A percentile compares a stretch with the other conserved stretches of the same genome.
These are phyloP conservation scores for Artemisiospiza belli DNA, from an alignment of 2,113 vertebrate species.

Conservation along the genomic window DNA sequence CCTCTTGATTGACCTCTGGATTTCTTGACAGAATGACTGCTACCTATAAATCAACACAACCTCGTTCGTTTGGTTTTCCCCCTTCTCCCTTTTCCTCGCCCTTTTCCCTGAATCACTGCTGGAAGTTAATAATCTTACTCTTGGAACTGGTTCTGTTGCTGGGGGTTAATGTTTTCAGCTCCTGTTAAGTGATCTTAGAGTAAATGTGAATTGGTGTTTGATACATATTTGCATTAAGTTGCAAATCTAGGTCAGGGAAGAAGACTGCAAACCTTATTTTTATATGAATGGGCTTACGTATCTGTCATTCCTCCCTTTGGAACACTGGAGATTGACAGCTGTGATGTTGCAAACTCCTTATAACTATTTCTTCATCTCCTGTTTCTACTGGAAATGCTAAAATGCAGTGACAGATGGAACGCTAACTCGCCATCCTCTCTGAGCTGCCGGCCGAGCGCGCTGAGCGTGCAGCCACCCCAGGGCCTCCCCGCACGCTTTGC, in stretches of 20 bases:
- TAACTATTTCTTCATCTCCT: slow-evolving; percentile 56
- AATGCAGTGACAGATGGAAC: slow-evolving; percentile 41
- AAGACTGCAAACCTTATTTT: slow-evolving; percentile 40
- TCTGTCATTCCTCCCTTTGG: slow-evolving; percentile 59
- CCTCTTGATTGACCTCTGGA: slow-evolving; percentile 58
- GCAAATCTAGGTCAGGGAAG: slow-evolving; percentile 58
- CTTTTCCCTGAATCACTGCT: slow-evolving; percentile 50
- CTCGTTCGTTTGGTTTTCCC: slow-evolving; percentile 4
- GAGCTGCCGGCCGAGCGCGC: background rate
- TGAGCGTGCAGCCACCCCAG: background rate
- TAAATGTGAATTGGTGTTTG: slow-evolving; percentile 54
- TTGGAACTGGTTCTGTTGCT: slow-evolving; percentile 72
- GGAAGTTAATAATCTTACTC: slow-evolving; percentile 60
- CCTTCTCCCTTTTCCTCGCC: background rate
- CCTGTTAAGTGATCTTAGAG: slow-evolving; percentile 27
- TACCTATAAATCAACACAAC: slow-evolving; percentile 20
- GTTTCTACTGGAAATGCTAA: slow-evolving; percentile 39
- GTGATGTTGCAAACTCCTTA: slow-evolving; percentile 58
- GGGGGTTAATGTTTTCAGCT: slow-evolving; percentile 72
- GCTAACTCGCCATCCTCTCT: background rate
- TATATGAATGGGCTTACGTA: slow-evolving; percentile 55
- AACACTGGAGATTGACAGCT: slow-evolving; percentile 53
- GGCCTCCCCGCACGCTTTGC: background rate
- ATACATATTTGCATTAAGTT: slow-evolving; percentile 50
- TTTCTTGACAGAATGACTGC: slow-evolving; percentile 51